These are phyloP conservation scores for Sialia sialis DNA, from an alignment of 2,113 vertebrate species.

Conservation along the genomic window DNA sequence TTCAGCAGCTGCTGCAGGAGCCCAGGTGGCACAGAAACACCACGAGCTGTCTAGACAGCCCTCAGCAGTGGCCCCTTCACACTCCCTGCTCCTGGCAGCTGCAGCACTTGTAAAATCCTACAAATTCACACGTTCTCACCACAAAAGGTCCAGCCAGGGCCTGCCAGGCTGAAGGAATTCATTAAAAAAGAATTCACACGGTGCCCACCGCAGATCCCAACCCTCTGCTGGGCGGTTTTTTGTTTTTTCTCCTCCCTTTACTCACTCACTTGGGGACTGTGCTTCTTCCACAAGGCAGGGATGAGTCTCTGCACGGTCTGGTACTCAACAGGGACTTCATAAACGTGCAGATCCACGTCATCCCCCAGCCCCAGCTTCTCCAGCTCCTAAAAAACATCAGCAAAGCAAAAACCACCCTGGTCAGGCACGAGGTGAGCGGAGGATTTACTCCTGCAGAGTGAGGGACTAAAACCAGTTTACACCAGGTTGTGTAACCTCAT, in stretches of 20 bases:
- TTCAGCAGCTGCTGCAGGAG: neutral
- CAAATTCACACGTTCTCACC: neutral
- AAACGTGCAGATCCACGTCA: constrained; percentile 82
- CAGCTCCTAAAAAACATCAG: constrained; percentile 77
- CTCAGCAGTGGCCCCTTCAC: neutral
- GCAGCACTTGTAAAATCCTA: neutral
- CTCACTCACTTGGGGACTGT: constrained; percentile 84
- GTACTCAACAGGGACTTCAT: constrained; percentile 93
- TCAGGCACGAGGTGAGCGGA: neutral
- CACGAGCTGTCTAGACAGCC: neutral
- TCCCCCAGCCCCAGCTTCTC: constrained; percentile 84
- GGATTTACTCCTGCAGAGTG: neutral
- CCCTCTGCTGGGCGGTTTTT: neutral
- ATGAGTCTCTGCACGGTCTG: constrained; percentile 86
- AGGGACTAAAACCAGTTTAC: neutral
- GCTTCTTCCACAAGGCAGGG: constrained; percentile 86
- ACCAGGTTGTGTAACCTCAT: neutral
- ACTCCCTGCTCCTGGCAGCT: neutral
- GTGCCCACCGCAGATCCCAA: neutral
- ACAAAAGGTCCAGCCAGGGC: neutral
- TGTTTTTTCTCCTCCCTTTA: neutral
- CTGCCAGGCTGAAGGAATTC: rapidly evolving
- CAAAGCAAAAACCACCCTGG: neutral
- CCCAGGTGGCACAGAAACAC: neutral
- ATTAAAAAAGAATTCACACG: neutral